A percentile compares a stretch with the other conserved stretches of the same genome.
Conservation (phyloP, 2,888 invertebrate species). For the Cephus sareptanus region DNA sequence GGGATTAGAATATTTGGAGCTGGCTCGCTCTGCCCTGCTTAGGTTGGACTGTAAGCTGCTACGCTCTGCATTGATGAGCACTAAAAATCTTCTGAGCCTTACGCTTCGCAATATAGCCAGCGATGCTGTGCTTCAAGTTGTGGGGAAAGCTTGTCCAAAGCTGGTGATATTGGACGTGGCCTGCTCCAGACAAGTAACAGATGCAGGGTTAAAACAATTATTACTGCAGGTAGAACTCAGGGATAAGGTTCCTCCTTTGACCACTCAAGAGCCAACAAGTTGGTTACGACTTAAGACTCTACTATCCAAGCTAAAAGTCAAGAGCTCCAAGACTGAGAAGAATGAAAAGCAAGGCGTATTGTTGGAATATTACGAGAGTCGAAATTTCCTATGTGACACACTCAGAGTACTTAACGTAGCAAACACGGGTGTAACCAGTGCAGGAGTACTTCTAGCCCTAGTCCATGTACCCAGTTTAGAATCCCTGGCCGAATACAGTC, state of each 20-base stretch:
- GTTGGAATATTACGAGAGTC: slow-evolving; percentile 60
- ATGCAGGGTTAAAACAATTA: slow-evolving; percentile 60
- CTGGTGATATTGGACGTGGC: slow-evolving; percentile 62
- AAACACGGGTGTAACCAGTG: slow-evolving; percentile 62
- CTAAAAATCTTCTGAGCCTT: slow-evolving; percentile 57
- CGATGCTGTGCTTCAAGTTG: slow-evolving; percentile 60
- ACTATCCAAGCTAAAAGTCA: slow-evolving; percentile 47
- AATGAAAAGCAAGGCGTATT: slow-evolving; percentile 46
- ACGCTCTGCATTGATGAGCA: slow-evolving; percentile 57
- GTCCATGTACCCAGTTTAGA: slow-evolving; percentile 60
- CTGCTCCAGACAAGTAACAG: slow-evolving; percentile 65
- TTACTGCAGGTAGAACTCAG: slow-evolving; percentile 61
- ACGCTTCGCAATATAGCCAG: slow-evolving; percentile 65
- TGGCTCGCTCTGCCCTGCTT: slow-evolving; percentile 62
- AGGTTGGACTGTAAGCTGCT: slow-evolving; percentile 62
- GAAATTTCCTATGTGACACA: slow-evolving; percentile 61
- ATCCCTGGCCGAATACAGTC: slow-evolving; percentile 63
- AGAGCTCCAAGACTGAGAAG: slow-evolving; percentile 44
- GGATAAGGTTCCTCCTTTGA: slow-evolving; percentile 46
- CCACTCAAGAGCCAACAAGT: slow-evolving; percentile 44
- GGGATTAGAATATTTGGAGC: slow-evolving; percentile 60
- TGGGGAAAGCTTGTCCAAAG: slow-evolving; percentile 63
- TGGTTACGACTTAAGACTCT: slow-evolving; percentile 57
- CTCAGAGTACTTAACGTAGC: slow-evolving; percentile 62
- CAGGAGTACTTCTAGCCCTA: slow-evolving; percentile 61